phyloP scores from a whole-genome alignment of 2,113 vertebrate species.

The Burhinus oedicnemus region DNA sequence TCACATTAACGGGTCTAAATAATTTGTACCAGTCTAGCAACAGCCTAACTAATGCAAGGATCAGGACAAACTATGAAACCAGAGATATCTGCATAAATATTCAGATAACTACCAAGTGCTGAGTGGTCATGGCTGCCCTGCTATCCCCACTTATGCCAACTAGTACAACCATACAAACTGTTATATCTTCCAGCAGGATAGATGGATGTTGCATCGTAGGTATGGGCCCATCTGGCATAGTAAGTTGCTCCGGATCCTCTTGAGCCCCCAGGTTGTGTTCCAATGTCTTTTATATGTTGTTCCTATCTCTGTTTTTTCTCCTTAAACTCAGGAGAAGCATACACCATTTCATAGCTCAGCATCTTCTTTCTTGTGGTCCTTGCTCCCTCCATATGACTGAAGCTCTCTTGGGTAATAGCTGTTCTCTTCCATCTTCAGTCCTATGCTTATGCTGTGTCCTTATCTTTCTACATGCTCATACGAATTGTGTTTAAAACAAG shows the following conservation, averaged over 20 bases:
- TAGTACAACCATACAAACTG: too few relatives aligned
- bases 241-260: neutral
- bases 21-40: neutral
- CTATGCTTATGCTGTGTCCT: neutral
- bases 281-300: neutral
- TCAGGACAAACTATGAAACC: neutral
- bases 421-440: neutral
- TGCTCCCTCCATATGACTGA: fast-evolving
- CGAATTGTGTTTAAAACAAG: neutral
- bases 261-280: fast-evolving
- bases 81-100: neutral
- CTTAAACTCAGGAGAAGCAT: neutral
- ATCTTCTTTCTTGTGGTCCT: neutral
- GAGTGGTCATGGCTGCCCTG: neutral
- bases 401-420: neutral
- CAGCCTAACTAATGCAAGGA: neutral
- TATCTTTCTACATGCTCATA: neutral
- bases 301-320: neutral
- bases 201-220: neutral
- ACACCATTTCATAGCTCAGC: neutral
- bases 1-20: neutral
- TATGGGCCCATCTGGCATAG: neutral
- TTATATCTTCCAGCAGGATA: neutral
- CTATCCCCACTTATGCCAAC: neutral
- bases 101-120: neutral